Conservation (phyloP, 2,797 vertebrate species). For the Pantherophis vulpinus region DNA sequence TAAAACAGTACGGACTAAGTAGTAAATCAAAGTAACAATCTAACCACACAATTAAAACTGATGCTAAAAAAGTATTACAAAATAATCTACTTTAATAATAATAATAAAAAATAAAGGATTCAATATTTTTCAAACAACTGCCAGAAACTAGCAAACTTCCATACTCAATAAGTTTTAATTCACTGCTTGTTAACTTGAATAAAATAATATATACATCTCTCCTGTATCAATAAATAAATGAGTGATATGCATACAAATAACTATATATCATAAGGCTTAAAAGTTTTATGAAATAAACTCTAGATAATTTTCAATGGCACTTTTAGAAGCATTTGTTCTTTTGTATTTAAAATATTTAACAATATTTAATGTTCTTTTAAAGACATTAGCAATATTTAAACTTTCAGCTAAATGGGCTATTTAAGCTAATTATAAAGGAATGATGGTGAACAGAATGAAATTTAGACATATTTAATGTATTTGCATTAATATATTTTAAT, state of each 20-base stretch:
- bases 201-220: neutral
- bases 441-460: slow-evolving; percentile 41
- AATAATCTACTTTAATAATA: neutral
- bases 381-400: slow-evolving; percentile 46
- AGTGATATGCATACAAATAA: neutral
- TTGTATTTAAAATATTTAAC: slow-evolving; percentile 28
- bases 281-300: neutral
- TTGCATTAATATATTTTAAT: slow-evolving; percentile 43
- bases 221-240: neutral
- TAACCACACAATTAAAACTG: neutral
- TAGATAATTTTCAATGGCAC: slow-evolving; percentile 9
- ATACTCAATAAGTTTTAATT: neutral
- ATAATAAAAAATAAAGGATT: neutral
- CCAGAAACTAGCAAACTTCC: neutral
- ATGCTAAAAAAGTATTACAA: slow-evolving; percentile 1
- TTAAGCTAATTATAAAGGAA: slow-evolving; percentile 49
- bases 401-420: slow-evolving; percentile 37
- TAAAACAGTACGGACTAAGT: neutral
- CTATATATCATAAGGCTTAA: neutral
- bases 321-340: slow-evolving; percentile 6
- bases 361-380: slow-evolving; percentile 3
- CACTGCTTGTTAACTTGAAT: neutral
- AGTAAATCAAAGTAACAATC: neutral
- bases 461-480: slow-evolving; percentile 53
- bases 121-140: neutral